Percentiles rank a stretch among this genome's conserved stretches.
Conservation (phyloP, 1,140 invertebrate genomes). For the Thrips palmi region DNA sequence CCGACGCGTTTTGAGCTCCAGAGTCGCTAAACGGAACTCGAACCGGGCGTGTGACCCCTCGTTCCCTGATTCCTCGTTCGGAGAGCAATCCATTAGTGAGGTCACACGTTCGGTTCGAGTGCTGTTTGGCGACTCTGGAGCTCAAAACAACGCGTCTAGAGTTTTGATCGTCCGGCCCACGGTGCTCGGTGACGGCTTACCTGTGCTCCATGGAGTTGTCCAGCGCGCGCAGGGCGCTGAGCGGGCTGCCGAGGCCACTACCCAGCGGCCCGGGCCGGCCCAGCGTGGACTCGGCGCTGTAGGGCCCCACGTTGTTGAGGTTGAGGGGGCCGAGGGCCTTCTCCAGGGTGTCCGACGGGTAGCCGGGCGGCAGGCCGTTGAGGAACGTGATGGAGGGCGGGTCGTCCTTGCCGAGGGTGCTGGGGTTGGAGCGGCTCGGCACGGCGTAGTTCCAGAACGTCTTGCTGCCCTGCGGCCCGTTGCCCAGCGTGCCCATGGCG, state of each 20-base stretch:
- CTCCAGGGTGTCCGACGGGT: constrained; percentile 6
- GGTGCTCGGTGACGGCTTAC: no score
- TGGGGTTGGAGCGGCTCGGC: constrained; percentile 1
- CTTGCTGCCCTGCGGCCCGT: constrained; percentile 11
- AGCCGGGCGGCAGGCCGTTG: constrained; percentile 12
- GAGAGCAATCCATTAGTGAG: no score
- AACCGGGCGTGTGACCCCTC: constrained; percentile 6
- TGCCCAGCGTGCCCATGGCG: constrained; percentile 9
- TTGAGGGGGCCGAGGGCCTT: neutral
- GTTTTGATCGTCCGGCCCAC: no score
- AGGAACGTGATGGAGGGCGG: constrained; percentile 12
- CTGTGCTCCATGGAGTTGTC: constrained; percentile 7
- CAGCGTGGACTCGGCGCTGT: neutral
- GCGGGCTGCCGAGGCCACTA: constrained; percentile 1
- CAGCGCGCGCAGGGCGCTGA: constrained; percentile 9
- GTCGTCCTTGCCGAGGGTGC: constrained; percentile 9
- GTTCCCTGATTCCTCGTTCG: no score
- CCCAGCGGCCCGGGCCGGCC: neutral
- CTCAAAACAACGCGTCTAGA: no score
- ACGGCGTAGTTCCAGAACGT: constrained; percentile 14
- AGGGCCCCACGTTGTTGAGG: constrained; percentile 2
- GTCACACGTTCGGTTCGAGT: no score
- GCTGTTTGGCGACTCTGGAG: no score
- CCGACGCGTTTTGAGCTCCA: no score
- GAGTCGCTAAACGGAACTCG: no score